phyloP scores from a whole-genome alignment of 2,888 invertebrate genomes.

The Pocota personata region DNA sequence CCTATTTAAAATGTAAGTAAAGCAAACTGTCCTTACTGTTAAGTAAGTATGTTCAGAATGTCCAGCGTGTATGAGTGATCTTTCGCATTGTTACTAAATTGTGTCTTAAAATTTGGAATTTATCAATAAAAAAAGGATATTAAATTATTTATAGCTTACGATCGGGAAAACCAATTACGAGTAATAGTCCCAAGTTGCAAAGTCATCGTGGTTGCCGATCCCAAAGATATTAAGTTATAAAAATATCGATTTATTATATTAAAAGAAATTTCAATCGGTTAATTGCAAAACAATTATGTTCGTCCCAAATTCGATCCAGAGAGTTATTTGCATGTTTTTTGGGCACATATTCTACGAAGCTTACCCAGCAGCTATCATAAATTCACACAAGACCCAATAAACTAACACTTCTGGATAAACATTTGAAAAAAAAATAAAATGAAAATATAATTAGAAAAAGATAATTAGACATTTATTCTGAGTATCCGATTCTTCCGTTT shows the following conservation, averaged over 20 bases:
- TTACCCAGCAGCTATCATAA: slow-evolving; percentile 36
- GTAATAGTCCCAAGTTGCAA: not conserved
- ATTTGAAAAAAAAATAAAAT: slow-evolving; percentile 3
- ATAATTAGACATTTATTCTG: slow-evolving; percentile 45
- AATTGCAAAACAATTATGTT: not conserved
- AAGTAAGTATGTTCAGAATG: too few species aligned
- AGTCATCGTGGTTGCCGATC: not conserved
- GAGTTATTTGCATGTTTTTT: not conserved
- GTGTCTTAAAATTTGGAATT: slow-evolving; percentile 18
- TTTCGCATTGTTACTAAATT: not conserved
- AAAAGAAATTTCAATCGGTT: not conserved
- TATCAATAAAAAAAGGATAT: slow-evolving; percentile 28
- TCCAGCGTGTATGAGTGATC: too few species aligned
- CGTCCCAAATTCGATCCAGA: not conserved
- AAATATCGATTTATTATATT: not conserved
- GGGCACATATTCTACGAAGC: slow-evolving; percentile 21
- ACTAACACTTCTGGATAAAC: slow-evolving; percentile 49
- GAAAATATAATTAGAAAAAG: slow-evolving; percentile 44
- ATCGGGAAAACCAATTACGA: slow-evolving; percentile 31
- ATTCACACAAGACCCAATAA: slow-evolving; percentile 48
- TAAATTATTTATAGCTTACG: slow-evolving; percentile 11
- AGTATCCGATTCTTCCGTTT: slow-evolving; percentile 38
- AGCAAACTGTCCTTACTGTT: too few species aligned
- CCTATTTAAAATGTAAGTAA: too few species aligned
- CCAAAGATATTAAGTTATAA: not conserved